phyloP scores from a whole-genome alignment of 1,140 invertebrate genomes.

The Calosoma granatense region DNA sequence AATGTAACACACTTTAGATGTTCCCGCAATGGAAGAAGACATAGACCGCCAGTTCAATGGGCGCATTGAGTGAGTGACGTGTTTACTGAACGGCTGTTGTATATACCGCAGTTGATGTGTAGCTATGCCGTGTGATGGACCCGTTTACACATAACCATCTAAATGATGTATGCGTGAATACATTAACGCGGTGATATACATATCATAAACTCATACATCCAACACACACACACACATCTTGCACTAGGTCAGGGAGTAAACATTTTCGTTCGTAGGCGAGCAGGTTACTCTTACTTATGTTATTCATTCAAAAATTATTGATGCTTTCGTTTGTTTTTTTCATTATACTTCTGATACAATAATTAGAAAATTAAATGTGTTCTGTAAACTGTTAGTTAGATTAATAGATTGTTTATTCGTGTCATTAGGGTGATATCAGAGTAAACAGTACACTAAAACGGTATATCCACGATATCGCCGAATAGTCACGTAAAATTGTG shows the following conservation, averaged over 20 bases:
- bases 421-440: no score
- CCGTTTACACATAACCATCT: constrained; percentile 7
- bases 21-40: background rate
- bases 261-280: background rate
- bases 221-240: background rate
- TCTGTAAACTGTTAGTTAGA: no score
- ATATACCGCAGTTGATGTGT: background rate
- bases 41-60: background rate
- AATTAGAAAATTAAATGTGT: background rate
- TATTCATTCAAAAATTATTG: no score
- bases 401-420: no score
- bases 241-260: background rate
- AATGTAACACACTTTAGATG: background rate
- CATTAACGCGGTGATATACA: constrained; percentile 8
- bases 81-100: background rate
- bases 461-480: background rate
- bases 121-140: background rate
- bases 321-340: background rate
- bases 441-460: no score
- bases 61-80: background rate
- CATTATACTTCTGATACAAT: background rate
- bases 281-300: no score
- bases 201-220: constrained; percentile 1
- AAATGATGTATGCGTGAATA: constrained; percentile 6
- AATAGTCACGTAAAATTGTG: no score